Conservation (phyloP, 2,797 vertebrate species). For the Microhierax caerulescens region DNA sequence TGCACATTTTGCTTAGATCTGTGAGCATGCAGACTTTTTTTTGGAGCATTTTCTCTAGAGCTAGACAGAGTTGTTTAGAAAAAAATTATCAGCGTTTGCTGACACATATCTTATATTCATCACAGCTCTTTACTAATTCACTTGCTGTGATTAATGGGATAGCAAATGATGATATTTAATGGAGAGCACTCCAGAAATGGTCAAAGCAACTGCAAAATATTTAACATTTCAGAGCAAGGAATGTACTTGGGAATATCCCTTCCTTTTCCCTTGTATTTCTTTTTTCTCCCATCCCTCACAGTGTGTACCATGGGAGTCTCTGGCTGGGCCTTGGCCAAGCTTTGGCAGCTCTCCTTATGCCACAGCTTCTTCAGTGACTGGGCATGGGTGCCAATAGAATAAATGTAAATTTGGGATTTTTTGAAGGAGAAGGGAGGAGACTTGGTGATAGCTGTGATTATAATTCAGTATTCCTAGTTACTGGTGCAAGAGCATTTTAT, state of each 20-base stretch:
- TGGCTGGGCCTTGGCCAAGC: not conserved
- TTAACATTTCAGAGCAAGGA: not conserved
- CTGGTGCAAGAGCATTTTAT: not conserved
- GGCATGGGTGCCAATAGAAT: not conserved
- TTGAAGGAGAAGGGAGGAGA: not conserved
- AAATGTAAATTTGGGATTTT: not conserved
- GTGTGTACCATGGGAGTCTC: not conserved
- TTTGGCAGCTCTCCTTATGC: not conserved
- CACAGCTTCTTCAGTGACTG: not conserved
- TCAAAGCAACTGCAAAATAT: not conserved
- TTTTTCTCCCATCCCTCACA: not conserved
- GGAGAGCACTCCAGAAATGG: not conserved
- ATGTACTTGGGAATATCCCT: not conserved
- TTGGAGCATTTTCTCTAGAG: not conserved
- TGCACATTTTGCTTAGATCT: not conserved
- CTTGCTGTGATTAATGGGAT: not conserved
- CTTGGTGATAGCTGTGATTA: not conserved
- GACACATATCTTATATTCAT: not conserved
- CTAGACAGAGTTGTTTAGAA: not conserved
- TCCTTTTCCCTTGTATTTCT: not conserved
- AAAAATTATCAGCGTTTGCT: not conserved
- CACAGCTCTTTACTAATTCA: conserved; percentile 5
- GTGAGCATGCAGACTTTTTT: not conserved
- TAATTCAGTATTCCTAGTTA: not conserved
- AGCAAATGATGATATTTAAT: not conserved